Base-by-base conservation (phyloP, 92 coral and sea anemone genomes). In the Palythoa heliodiscus region DNA sequence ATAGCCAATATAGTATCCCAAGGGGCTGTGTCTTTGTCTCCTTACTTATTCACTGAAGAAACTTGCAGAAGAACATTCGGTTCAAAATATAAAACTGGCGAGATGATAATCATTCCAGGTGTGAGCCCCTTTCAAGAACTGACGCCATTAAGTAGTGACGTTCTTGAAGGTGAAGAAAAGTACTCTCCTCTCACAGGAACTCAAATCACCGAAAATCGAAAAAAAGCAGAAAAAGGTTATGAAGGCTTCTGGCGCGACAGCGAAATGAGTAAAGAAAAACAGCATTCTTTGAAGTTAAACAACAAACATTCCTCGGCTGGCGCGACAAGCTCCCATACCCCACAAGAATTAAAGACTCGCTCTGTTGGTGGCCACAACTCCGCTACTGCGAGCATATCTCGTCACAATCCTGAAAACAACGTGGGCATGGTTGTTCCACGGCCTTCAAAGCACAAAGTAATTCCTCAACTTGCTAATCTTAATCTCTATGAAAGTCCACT, bases 1-100 rank as follows among this genome's bases (percentile, higher is more conserved):
- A 95, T 93, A 58, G 95, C 92, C 12, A 95, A 95, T 71, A 93
- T 93, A 52, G 40, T 87, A 19, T 11, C 88, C 17, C 69, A 11
- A 10, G 13, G 16, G 7, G 5, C 80, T 3, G 96, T 93, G 1
- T 52, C 19, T 20, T 25, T 93, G 16, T 89, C 92, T 4, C 96
- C 96, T 0, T 89, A 87, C 58, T 78, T 91, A 5, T 89, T 89
- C 47, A 81, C 73, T 20, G 84, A 54, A 20, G 43, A 74, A 10
- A 78, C 71, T 25, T 15, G 84, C 43, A 17, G 63, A 24, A n/a
- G 29, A 20, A n/a, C 16, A 15, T 19, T 4, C 5, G 35, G 54
- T 63, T 16, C 83, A n/a, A 67, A 29, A 43, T 84, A 68, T 52
- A 66, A 11, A 64, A 38, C n/a, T 6, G 95, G 95, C 4, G 54